Evolutionary conservation across 2,888 invertebrate genomes (phyloP).

Genomic region (Agrochola lychnidis): DNA sequence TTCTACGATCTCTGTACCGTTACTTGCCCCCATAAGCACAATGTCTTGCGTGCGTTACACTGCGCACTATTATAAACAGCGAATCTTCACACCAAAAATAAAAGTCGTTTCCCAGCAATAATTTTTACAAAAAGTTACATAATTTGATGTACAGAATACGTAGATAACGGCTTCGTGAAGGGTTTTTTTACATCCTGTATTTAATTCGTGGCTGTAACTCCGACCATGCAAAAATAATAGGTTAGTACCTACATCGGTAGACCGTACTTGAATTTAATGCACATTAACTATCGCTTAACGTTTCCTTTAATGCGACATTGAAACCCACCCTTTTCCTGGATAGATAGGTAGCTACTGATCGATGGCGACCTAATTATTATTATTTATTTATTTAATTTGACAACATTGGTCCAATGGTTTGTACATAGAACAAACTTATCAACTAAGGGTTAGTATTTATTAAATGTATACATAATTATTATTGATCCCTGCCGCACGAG

Average conservation of each 20-base stretch:
- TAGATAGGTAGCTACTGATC: neutral
- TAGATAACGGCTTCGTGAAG: neutral
- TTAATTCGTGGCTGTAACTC: neutral
- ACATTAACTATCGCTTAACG: constrained; percentile 2
- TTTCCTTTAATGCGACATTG: constrained; percentile 18
- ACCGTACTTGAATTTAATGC: neutral
- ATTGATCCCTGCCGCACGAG: too few species aligned
- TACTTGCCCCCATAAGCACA: too few species aligned
- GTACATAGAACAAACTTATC: too few species aligned
- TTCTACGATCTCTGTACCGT: too few species aligned
- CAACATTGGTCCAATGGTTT: too few species aligned
- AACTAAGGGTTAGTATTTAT: too few species aligned
- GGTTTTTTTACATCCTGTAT: neutral
- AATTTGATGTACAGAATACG: neutral
- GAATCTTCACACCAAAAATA: too few species aligned
- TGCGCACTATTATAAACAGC: too few species aligned
- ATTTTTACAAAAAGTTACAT: neutral
- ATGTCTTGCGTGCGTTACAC: too few species aligned
- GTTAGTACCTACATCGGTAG: neutral
- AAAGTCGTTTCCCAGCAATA: too few species aligned
- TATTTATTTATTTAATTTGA: too few species aligned
- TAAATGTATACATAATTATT: too few species aligned
- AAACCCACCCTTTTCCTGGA: constrained; percentile 11
- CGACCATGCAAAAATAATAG: neutral
- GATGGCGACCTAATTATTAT: constrained; percentile 35